Evolutionary conservation across 2,797 vertebrate species (phyloP).

Genomic region (Gallinago solitaria): DNA sequence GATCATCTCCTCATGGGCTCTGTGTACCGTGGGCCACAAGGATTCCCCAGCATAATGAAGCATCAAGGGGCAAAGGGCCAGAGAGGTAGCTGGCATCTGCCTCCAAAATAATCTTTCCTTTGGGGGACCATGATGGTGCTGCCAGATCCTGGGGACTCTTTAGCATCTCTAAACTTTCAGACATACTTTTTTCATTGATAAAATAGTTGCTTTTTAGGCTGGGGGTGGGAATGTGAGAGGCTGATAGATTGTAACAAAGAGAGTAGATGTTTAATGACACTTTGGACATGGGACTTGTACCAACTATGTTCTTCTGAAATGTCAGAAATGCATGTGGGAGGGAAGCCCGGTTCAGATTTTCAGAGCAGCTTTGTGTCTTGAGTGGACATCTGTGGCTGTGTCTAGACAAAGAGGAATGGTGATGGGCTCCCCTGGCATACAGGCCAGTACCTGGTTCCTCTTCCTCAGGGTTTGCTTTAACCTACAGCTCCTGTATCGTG

Average conservation of each 20-base stretch:
- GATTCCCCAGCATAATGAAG: background rate
- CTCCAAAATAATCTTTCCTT: background rate
- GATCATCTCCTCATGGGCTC: background rate
- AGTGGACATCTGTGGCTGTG: background rate
- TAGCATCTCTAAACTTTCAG: background rate
- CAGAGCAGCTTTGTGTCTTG: conserved; percentile 12
- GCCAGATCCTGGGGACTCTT: background rate
- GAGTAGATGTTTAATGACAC: background rate
- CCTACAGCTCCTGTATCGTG: background rate
- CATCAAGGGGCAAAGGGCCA: background rate
- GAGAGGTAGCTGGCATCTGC: background rate
- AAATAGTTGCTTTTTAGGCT: background rate
- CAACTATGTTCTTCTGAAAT: conserved; percentile 24
- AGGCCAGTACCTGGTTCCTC: background rate
- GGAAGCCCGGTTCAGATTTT: background rate
- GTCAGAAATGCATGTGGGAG: conserved; percentile 58
- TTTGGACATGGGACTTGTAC: background rate
- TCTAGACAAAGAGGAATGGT: background rate
- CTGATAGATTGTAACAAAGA: background rate
- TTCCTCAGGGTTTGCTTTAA: background rate
- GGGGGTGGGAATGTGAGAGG: background rate
- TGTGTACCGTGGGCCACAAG: background rate
- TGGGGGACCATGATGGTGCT: background rate
- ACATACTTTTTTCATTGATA: background rate
- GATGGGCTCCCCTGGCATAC: background rate